Evolutionary conservation across 2,888 invertebrate species (phyloP), one percentile per base, ranked within the genome.

Genomic region (Scaptomyza cyrtandrae): DNA sequence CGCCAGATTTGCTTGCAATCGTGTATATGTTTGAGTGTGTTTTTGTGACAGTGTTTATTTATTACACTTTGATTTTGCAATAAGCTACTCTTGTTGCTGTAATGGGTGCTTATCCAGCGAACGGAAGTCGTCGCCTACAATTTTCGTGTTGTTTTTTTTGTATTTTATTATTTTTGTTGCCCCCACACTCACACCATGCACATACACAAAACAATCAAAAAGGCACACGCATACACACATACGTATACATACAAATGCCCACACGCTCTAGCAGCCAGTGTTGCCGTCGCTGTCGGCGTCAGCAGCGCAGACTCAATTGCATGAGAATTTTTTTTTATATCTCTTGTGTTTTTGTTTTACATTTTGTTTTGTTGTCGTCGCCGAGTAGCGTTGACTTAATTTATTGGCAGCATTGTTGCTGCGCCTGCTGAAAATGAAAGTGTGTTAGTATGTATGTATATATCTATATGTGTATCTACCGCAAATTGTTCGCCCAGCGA

Each of bases 111-210:
- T 83, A 83, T 83, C 83, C 76, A 80, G 63, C 72, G 68, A 81
- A 75, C 76, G 86, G 89, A 86, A 86, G 83, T 86, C 80, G 83
- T 86, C 86, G 78, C 85, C 86, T 85, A 80, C 88, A 86, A 85
- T 78, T 83, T 84, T 86, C 77, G 76, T 83, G 82, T 82, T 84
- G n/a, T n/a, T n/a, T 49, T 49, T 81, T 83, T 49, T 77, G 70
- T 78, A 67, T 66, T 75, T 45, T 74, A 62, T 71, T 79, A 66
- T 73, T 79, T 74, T 74, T 58, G 75, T 79, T 72, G 69, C 59
- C 75, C 78, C 68, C 69, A 69, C 74, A 67, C 67, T 67, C 70
- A 62, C 44, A 53, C 41, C 10, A 41, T 16, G 10, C 56, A 29
- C 61, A 56, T 49, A 53, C 27, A 46, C 49, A 57, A 66, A 71